A percentile compares a stretch with the other conserved stretches of the same genome.
phyloP scores from a whole-genome alignment of 2,888 invertebrate genomes.

The Anthrax anthrax region DNA sequence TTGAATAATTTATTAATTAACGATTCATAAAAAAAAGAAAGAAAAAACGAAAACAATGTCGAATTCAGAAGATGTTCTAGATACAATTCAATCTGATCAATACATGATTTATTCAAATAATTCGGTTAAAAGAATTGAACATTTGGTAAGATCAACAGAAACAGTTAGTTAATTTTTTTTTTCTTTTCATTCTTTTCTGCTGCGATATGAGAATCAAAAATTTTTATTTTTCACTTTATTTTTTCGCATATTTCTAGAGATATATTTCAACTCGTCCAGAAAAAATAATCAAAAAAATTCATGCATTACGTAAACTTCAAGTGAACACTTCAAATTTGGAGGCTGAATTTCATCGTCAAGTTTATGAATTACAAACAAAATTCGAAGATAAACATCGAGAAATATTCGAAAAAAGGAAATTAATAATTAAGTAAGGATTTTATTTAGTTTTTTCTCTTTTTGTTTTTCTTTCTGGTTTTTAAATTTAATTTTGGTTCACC shows the following conservation, averaged over 20 bases:
- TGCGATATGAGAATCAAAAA: no score
- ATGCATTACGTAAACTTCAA: slow-evolving; percentile 76
- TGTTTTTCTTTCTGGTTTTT: no score
- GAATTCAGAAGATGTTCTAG: not conserved
- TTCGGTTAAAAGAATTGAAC: not conserved
- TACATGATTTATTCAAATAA: not conserved
- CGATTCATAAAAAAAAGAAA: no score
- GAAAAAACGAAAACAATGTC: no score
- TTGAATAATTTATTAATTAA: no score
- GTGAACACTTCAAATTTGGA: slow-evolving; percentile 73
- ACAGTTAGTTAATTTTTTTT: no score
- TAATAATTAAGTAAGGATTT: slow-evolving; percentile 17
- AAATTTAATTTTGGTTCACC: no score
- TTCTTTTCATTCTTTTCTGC: no score
- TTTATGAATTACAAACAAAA: slow-evolving; percentile 79
- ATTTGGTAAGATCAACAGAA: not conserved
- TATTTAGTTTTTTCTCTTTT: no score
- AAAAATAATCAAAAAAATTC: slow-evolving; percentile 48
- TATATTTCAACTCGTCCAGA: slow-evolving; percentile 1
- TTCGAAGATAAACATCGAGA: slow-evolving; percentile 56
- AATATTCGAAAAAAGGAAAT: slow-evolving; percentile 49
- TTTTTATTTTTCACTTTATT: no score
- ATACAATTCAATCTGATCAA: not conserved
- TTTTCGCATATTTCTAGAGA: not conserved
- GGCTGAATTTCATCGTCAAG: slow-evolving; percentile 84